Percentiles rank a stretch among this genome's conserved stretches.
phyloP scores from a whole-genome alignment of 2,113 vertebrate species.

The Laterallus jamaicensis region DNA sequence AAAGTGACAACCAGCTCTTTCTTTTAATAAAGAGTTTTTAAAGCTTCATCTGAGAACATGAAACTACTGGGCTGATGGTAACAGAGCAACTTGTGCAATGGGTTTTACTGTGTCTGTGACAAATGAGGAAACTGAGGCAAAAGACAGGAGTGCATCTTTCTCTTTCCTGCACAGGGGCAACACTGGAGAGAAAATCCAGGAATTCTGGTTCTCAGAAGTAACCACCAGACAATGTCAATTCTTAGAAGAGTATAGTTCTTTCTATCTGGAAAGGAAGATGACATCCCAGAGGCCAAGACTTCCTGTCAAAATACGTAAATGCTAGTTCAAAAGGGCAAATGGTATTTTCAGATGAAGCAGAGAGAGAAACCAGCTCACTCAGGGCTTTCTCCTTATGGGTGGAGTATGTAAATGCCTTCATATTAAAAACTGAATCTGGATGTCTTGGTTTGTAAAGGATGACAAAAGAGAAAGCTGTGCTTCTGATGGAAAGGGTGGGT shows the following conservation, averaged over 20 bases:
- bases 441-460: background rate
- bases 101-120: background rate
- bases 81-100: background rate
- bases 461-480: background rate
- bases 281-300: background rate
- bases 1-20: background rate
- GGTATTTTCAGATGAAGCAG: background rate
- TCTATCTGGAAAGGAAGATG: background rate
- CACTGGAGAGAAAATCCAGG: background rate
- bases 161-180: background rate
- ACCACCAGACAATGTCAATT: accelerated
- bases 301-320: background rate
- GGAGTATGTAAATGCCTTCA: background rate
- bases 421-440: background rate
- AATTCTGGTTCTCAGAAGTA: background rate
- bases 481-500: background rate
- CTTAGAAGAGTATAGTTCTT: background rate
- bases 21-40: background rate
- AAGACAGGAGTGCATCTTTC: background rate
- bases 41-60: background rate
- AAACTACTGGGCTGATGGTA: background rate
- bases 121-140: background rate
- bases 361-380: background rate
- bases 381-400: background rate
- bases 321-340: background rate